Conservation (phyloP, 2,888 invertebrate species). For the Theretra japonica region DNA sequence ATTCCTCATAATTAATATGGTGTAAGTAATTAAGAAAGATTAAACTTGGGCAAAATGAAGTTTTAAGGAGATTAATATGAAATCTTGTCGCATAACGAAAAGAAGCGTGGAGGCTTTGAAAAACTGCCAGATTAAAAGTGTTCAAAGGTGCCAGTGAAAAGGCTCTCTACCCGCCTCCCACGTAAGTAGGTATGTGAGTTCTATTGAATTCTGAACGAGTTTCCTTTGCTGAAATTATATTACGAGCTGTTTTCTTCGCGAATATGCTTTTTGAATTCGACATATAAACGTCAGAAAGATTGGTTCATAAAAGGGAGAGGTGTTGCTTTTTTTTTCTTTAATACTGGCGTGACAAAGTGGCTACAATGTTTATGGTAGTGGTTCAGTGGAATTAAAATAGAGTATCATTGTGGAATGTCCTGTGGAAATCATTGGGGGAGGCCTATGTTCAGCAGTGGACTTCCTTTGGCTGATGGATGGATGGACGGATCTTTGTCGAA, state of each 20-base stretch:
- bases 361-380: too few species aligned
- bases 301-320: neutral
- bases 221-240: slow-evolving; percentile 49
- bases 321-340: neutral
- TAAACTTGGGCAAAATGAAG: slow-evolving; percentile 33
- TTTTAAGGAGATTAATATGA: slow-evolving; percentile 50
- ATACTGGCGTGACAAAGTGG: neutral
- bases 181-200: slow-evolving; percentile 41
- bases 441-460: too few species aligned
- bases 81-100: slow-evolving; percentile 43
- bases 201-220: slow-evolving; percentile 46
- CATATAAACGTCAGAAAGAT: slow-evolving; percentile 25
- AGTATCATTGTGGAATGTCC: too few species aligned
- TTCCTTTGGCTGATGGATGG: too few species aligned
- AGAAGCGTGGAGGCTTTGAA: slow-evolving; percentile 41
- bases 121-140: slow-evolving; percentile 55
- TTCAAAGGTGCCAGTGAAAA: slow-evolving; percentile 53
- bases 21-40: slow-evolving; percentile 29
- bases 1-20: slow-evolving; percentile 16
- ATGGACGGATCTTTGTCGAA: too few species aligned
- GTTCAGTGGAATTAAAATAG: too few species aligned
- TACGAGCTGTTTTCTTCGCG: slow-evolving; percentile 43
- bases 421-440: too few species aligned
- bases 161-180: slow-evolving; percentile 37
- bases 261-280: slow-evolving; percentile 40